These are phyloP conservation scores for Enteromius paludinosus DNA, from an alignment of 2,797 vertebrate genomes.

Conservation along the genomic window DNA sequence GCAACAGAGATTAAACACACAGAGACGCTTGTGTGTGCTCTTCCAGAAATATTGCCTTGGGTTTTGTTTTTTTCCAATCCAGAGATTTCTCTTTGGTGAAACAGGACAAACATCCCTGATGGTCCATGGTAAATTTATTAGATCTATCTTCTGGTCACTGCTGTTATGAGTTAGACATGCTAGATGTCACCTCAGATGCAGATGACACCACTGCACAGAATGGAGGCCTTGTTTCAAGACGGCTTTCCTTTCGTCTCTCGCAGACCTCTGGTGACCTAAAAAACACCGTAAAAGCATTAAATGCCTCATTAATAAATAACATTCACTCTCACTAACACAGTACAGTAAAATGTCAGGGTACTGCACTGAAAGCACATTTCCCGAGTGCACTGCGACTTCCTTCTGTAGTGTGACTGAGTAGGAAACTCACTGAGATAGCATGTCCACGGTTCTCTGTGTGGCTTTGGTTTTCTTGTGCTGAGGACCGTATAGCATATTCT, in stretches of 20 bases:
- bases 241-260: slow-evolving; percentile 56
- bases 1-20: slow-evolving; percentile 1
- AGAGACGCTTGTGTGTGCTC: slow-evolving; percentile 9
- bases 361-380: not conserved
- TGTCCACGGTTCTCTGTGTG: slow-evolving; percentile 75
- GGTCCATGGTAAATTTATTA: slow-evolving; percentile 12
- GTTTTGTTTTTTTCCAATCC: slow-evolving; percentile 4
- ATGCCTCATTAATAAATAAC: slow-evolving; percentile 2
- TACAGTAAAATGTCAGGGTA: slow-evolving; percentile 18
- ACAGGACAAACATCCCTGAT: slow-evolving; percentile 21
- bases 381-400: not conserved
- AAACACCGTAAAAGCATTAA: slow-evolving; percentile 36
- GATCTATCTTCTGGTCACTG: not conserved
- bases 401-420: not conserved
- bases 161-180: slow-evolving; percentile 56
- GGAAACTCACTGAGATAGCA: slow-evolving; percentile 74
- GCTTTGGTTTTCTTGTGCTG: slow-evolving; percentile 76
- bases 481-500: slow-evolving; percentile 72
- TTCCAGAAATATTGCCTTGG: slow-evolving; percentile 43
- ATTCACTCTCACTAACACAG: not conserved
- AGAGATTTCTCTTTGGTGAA: slow-evolving; percentile 32
- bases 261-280: slow-evolving; percentile 70
- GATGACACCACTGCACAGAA: slow-evolving; percentile 52
- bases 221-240: slow-evolving; percentile 62
- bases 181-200: slow-evolving; percentile 54